Evolutionary conservation across 2,888 invertebrate species (phyloP).

Genomic region (Lycia hirtaria): DNA sequence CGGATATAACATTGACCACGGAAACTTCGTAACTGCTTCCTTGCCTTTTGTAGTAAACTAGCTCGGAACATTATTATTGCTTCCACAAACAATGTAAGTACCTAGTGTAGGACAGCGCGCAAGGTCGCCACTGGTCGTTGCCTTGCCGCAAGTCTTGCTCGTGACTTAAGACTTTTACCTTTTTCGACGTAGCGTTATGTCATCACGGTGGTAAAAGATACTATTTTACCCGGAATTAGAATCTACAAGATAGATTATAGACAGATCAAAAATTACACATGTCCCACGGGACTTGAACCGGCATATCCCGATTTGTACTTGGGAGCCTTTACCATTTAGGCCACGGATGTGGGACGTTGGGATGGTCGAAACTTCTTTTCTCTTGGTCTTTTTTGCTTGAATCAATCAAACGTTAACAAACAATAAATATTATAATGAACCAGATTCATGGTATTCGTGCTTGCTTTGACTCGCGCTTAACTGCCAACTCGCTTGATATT

Average conservation of each 20-base stretch:
- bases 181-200: slow-evolving; percentile 30
- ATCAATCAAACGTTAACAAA: too few relatives aligned
- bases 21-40: slow-evolving; percentile 4
- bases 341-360: too few relatives aligned
- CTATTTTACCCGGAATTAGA: slow-evolving; percentile 10
- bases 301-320: too few relatives aligned
- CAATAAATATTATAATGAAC: too few relatives aligned
- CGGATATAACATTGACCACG: neutral
- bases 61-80: slow-evolving; percentile 6
- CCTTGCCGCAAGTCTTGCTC: slow-evolving; percentile 38
- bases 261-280: too few relatives aligned
- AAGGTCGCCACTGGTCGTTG: slow-evolving; percentile 65
- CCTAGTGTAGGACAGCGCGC: slow-evolving; percentile 42
- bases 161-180: slow-evolving; percentile 35
- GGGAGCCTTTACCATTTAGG: too few relatives aligned
- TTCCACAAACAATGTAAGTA: slow-evolving; percentile 24
- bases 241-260: slow-evolving; percentile 2
- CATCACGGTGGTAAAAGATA: slow-evolving; percentile 23
- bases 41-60: neutral
- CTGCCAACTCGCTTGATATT: too few relatives aligned
- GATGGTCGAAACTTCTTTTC: too few relatives aligned
- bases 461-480: too few relatives aligned
- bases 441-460: too few relatives aligned
- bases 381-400: too few relatives aligned
- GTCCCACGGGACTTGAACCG: too few relatives aligned